A percentile compares a stretch with the other conserved stretches of the same genome.
Conservation (phyloP, 1,140 invertebrate species). For the Brachionus paranguensis region DNA sequence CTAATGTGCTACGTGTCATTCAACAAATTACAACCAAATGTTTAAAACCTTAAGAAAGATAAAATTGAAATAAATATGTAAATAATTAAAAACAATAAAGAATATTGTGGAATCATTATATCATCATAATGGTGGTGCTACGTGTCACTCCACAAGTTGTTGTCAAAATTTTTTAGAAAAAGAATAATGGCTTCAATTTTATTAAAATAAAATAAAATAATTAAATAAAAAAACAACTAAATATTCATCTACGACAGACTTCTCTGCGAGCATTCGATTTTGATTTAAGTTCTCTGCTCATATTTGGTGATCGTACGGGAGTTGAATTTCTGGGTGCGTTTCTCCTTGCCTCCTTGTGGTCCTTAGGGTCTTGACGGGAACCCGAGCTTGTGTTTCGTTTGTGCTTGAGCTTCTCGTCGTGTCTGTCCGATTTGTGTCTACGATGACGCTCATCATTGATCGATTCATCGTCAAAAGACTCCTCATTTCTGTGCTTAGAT, state of each 20-base stretch:
- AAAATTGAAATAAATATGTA: no score
- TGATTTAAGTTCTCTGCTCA: background rate
- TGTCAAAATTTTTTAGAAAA: no score
- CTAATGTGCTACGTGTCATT: no score
- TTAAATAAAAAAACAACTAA: background rate
- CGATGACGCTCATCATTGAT: background rate
- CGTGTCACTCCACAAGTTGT: no score
- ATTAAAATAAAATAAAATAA: background rate
- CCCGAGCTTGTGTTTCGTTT: background rate
- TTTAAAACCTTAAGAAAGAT: no score
- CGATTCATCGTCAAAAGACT: background rate
- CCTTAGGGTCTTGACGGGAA: background rate
- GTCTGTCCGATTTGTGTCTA: background rate
- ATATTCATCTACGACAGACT: background rate
- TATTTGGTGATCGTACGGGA: background rate
- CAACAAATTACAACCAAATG: no score
- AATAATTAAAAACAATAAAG: no score
- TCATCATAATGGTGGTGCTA: no score
- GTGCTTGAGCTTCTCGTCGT: background rate
- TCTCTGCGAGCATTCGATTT: background rate
- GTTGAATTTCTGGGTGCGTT: background rate
- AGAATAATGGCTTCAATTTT: background rate
- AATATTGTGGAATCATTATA: no score
- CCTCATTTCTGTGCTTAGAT: conserved; percentile 3
- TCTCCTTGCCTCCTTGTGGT: background rate